Percentiles rank a stretch among this genome's conserved stretches.
phyloP scores from a whole-genome alignment of 1,140 invertebrate species.

The Hyposmocoma kahamanoa region DNA sequence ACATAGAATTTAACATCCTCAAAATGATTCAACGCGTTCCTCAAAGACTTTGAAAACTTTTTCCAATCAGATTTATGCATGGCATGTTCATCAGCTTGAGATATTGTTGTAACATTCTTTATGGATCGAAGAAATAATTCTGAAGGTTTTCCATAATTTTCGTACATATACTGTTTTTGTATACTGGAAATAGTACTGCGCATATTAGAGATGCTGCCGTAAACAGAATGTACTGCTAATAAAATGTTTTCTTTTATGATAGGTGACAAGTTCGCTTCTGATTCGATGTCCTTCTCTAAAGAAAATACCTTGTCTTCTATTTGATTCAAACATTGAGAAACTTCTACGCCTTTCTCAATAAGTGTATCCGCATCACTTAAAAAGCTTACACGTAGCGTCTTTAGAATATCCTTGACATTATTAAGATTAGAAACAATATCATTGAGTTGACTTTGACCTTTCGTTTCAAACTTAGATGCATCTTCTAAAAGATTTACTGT shows the following conservation, averaged over 20 bases:
- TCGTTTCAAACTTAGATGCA: slow-evolving; percentile 23
- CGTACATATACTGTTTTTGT: slow-evolving; percentile 57
- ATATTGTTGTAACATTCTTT: slow-evolving; percentile 33
- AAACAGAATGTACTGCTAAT: slow-evolving; percentile 50
- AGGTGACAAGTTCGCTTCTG: slow-evolving; percentile 17
- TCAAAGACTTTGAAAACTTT: slow-evolving; percentile 37
- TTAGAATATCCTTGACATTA: slow-evolving; percentile 39
- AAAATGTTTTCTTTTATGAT: slow-evolving; percentile 36
- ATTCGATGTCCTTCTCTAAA: slow-evolving; percentile 45
- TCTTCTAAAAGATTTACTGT: slow-evolving; percentile 45
- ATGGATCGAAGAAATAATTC: slow-evolving; percentile 39
- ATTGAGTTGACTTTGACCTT: slow-evolving; percentile 21
- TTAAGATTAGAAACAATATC: slow-evolving; percentile 35
- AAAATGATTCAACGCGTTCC: slow-evolving; percentile 58
- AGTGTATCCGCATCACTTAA: slow-evolving; percentile 33
- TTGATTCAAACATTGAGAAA: slow-evolving; percentile 39
- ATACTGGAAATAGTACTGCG: slow-evolving; percentile 52
- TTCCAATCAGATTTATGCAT: slow-evolving; percentile 29
- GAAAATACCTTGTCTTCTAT: slow-evolving; percentile 53
- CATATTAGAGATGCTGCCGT: slow-evolving; percentile 60
- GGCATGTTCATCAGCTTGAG: slow-evolving; percentile 18
- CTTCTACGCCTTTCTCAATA: slow-evolving; percentile 48
- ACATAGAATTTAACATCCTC: slow-evolving; percentile 68
- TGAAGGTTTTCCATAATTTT: slow-evolving; percentile 56
- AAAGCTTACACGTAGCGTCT: slow-evolving; percentile 33